Conservation (phyloP, 1,140 invertebrate species). For the Calliopsis andreniformis region DNA sequence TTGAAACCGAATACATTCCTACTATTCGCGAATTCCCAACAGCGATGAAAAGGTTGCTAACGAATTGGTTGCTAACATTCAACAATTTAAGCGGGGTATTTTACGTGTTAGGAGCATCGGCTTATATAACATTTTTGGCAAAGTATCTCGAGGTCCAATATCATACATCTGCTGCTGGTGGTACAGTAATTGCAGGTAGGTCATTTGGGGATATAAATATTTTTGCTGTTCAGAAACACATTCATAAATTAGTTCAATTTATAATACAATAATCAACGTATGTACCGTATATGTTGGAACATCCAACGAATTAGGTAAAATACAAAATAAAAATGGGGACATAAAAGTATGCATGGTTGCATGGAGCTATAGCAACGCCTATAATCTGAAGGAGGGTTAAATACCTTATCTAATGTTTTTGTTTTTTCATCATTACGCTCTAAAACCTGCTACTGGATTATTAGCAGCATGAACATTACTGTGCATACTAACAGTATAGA, state of each 20-base stretch:
- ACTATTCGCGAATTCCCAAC: slow-evolving; percentile 81
- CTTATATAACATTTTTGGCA: slow-evolving; percentile 86
- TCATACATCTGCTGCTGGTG: slow-evolving; percentile 83
- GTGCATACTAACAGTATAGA: no score
- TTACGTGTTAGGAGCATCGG: slow-evolving; percentile 85
- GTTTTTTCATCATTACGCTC: no score
- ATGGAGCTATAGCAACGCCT: no score
- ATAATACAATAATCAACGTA: slow-evolving; percentile 82
- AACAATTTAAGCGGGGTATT: slow-evolving; percentile 84
- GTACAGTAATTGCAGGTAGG: slow-evolving; percentile 84
- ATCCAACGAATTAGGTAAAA: no score
- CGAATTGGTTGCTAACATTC: slow-evolving; percentile 83
- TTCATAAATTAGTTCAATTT: not conserved
- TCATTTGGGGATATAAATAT: not conserved
- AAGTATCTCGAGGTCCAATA: slow-evolving; percentile 89
- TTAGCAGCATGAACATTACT: no score
- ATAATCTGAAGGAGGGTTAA: no score
- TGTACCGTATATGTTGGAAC: no score
- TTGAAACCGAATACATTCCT: slow-evolving; percentile 65
- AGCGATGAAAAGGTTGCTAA: slow-evolving; percentile 83
- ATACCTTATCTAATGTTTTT: no score
- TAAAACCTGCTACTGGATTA: no score
- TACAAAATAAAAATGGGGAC: no score
- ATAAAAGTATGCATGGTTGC: no score
- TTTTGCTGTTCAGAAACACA: not conserved